A percentile compares a stretch with the other conserved stretches of the same genome.
These are phyloP conservation scores for Mormyrus lacerda DNA, from an alignment of 2,113 vertebrate genomes.

Conservation along the genomic window DNA sequence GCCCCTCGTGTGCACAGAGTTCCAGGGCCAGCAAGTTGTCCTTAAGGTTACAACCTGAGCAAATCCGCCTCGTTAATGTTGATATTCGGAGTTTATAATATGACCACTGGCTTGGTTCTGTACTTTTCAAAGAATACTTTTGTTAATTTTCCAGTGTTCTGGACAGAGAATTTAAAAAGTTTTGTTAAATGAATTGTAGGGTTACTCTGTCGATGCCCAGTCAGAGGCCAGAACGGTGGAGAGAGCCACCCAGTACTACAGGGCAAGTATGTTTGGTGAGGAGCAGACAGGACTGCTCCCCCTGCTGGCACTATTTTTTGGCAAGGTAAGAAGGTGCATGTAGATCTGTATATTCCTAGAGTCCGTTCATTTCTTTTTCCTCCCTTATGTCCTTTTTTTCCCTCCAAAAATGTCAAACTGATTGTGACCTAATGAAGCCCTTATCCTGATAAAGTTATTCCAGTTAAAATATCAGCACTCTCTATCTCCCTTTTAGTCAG, in stretches of 20 bases:
- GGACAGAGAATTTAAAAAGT: background rate
- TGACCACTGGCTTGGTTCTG: background rate
- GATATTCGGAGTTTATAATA: background rate
- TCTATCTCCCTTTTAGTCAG: constrained; percentile 48
- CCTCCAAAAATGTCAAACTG: background rate
- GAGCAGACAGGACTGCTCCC: constrained; percentile 58
- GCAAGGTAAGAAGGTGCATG: constrained; percentile 54
- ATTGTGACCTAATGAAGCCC: background rate
- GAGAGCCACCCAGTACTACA: constrained; percentile 60
- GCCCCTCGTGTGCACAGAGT: constrained; percentile 59
- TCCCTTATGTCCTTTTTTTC: background rate
- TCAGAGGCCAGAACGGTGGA: constrained; percentile 62
- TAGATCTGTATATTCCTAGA: background rate
- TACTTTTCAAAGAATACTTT: background rate
- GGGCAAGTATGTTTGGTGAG: constrained; percentile 50
- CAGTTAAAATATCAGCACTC: background rate
- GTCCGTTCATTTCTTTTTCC: background rate
- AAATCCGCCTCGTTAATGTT: background rate
- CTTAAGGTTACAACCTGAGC: constrained; percentile 58
- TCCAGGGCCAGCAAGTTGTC: constrained; percentile 61
- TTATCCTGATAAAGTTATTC: background rate
- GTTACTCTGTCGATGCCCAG: constrained; percentile 62
- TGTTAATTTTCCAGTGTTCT: background rate
- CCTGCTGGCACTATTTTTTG: constrained; percentile 65
- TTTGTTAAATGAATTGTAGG: constrained; percentile 39